phyloP scores from a whole-genome alignment of 2,113 vertebrate genomes.

The Sceloporus tristichus region DNA sequence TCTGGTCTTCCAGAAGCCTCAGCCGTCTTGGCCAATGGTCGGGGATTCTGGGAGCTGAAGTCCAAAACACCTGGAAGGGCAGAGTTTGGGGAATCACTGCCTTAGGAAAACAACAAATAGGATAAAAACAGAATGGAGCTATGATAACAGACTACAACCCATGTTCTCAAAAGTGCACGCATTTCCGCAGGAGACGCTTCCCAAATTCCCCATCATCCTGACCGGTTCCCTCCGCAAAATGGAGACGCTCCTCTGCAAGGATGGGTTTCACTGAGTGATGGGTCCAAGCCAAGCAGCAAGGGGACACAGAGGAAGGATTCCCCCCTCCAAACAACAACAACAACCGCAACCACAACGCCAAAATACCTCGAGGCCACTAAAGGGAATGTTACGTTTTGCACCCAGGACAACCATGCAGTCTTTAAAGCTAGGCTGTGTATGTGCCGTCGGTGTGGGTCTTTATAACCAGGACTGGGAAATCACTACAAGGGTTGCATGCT shows the following conservation, averaged over 20 bases:
- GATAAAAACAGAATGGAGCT: too few species aligned
- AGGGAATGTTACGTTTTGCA: background rate
- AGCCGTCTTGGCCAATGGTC: too few species aligned
- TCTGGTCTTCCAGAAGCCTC: too few species aligned
- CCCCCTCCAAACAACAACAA: too few species aligned
- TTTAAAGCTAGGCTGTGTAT: constrained; percentile 19
- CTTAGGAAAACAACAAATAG: too few species aligned
- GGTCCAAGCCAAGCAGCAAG: constrained; percentile 37
- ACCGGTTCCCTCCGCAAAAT: background rate
- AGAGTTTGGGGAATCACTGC: too few species aligned
- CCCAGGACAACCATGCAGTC: constrained; percentile 21
- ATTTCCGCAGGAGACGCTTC: background rate
- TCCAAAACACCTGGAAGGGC: too few species aligned
- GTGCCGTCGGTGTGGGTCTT: constrained; percentile 55
- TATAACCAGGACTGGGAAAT: constrained; percentile 71
- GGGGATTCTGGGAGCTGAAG: too few species aligned
- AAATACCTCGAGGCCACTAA: constrained; percentile 2
- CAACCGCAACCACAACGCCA: too few species aligned
- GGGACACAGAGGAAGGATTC: background rate
- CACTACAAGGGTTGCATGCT: constrained; percentile 85
- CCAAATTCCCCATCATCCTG: background rate
- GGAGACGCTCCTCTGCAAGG: background rate
- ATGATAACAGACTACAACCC: too few species aligned
- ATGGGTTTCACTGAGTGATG: background rate
- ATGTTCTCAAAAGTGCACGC: too few species aligned